phyloP scores from a whole-genome alignment of 2,113 vertebrate genomes.

The Illadopsis cleaveri region DNA sequence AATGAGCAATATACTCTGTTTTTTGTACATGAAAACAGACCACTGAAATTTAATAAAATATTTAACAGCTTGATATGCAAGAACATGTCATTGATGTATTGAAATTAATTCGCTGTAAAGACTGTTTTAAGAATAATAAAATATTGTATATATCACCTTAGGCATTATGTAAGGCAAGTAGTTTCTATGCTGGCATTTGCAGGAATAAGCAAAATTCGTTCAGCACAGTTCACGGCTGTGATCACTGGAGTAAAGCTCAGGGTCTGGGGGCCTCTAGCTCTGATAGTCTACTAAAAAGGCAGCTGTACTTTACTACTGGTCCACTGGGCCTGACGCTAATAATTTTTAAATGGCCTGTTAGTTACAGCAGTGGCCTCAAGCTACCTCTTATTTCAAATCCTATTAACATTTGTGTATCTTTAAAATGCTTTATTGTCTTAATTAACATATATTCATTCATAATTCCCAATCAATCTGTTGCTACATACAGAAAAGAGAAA shows the following conservation, averaged over 20 bases:
- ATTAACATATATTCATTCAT: conserved; percentile 64
- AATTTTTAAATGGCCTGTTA: conserved; percentile 70
- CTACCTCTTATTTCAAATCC: conserved; percentile 61
- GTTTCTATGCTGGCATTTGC: conserved; percentile 8
- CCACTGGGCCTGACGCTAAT: conserved; percentile 47
- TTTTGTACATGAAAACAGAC: background rate
- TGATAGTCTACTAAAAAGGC: background rate
- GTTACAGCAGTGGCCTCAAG: conserved; percentile 47
- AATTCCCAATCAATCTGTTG: conserved; percentile 19
- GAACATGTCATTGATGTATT: background rate
- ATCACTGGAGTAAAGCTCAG: background rate
- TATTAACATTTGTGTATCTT: conserved; percentile 51
- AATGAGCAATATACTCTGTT: background rate
- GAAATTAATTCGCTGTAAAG: conserved; percentile 20
- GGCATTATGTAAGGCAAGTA: background rate
- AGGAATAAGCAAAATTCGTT: conserved; percentile 27
- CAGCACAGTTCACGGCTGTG: conserved; percentile 21
- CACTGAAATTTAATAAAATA: background rate
- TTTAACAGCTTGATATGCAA: background rate
- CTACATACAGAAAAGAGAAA: conserved; percentile 3
- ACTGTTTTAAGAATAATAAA: conserved; percentile 17
- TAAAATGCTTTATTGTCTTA: conserved; percentile 57
- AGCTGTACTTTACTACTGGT: conserved; percentile 33
- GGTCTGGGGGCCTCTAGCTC: background rate
- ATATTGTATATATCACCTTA: background rate